Evolutionary conservation across 2,113 vertebrate genomes (phyloP).

Genomic region (Gymnorhina tibicen): DNA sequence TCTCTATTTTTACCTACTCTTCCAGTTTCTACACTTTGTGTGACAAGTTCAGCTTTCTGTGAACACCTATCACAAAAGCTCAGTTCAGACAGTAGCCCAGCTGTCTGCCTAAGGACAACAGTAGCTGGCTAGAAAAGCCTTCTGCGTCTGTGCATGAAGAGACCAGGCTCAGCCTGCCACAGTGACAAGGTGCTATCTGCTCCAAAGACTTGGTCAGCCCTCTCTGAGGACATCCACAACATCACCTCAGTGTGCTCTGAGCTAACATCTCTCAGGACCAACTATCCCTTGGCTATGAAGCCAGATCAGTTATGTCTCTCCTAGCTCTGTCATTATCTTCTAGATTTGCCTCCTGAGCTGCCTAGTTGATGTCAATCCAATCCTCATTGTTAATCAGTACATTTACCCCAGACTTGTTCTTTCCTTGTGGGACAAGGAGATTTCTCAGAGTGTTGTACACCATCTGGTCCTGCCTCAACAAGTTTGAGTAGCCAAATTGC

Average conservation of each 20-base stretch:
- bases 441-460: background rate
- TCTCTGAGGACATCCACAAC: accelerated
- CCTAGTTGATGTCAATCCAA: background rate
- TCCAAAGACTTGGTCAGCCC: background rate
- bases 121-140: background rate
- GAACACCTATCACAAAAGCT: background rate
- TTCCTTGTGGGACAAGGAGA: background rate
- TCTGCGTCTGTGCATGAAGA: background rate
- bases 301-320: background rate
- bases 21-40: background rate
- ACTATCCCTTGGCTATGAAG: background rate
- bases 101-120: background rate
- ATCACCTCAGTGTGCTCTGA: background rate
- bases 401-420: background rate
- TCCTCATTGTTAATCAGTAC: background rate
- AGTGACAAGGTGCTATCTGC: background rate
- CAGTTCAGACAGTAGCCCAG: background rate
- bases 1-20: background rate
- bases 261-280: background rate
- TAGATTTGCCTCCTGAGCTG: background rate
- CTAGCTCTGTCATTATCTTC: background rate
- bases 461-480: background rate
- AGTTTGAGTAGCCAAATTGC: background rate
- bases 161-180: accelerated
- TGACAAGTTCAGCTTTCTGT: background rate